Percentiles rank a stretch among this genome's conserved stretches.
Conservation (phyloP, 2,797 vertebrate genomes). For the Bovichtus diacanthus region DNA sequence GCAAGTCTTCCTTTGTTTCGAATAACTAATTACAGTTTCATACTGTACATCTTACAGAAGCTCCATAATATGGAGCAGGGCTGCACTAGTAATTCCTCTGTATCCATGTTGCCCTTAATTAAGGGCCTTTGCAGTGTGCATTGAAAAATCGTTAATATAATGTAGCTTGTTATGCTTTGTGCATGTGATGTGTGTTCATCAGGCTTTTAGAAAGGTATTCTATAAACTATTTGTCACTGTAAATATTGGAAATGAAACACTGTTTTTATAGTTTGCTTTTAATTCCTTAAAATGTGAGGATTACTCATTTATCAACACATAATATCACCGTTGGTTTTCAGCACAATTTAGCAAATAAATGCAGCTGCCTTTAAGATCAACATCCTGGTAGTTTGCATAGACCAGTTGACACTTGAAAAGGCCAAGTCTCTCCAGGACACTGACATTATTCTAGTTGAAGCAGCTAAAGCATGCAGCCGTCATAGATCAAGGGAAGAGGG, state of each 20-base stretch:
- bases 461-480: constrained; percentile 52
- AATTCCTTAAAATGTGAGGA: constrained; percentile 4
- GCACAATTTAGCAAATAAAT: constrained; percentile 17
- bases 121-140: background rate
- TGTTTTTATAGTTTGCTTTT: background rate
- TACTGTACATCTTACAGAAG: background rate
- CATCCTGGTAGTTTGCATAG: constrained; percentile 15
- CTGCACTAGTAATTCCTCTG: background rate
- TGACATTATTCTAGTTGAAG: constrained; percentile 48
- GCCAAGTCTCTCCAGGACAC: constrained; percentile 56
- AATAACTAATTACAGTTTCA: background rate
- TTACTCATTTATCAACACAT: background rate
- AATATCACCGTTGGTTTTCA: background rate
- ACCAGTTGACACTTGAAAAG: constrained; percentile 57
- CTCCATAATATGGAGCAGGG: background rate
- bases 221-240: background rate
- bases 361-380: constrained; percentile 20
- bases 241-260: background rate
- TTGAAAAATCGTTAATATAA: background rate
- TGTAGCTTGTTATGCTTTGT: background rate
- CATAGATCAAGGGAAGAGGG: constrained; percentile 50
- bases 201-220: background rate
- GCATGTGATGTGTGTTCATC: background rate
- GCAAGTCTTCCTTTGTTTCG: background rate
- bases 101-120: background rate